Evolutionary conservation across 2,888 invertebrate genomes (phyloP).

Genomic region (Glyphotaelius pellucidus): DNA sequence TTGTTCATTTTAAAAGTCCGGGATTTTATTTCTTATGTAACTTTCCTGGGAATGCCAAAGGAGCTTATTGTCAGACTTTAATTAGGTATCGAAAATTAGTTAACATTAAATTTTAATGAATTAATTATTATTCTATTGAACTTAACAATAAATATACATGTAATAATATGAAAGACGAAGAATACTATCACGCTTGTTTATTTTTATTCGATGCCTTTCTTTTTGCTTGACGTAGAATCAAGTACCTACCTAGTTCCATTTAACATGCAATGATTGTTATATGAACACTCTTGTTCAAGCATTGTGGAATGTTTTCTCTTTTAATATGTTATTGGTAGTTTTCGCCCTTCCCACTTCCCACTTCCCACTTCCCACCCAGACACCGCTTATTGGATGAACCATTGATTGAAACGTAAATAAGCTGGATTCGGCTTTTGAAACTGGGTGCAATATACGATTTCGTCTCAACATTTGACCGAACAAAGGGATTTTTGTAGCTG

Average conservation of each 20-base stretch:
- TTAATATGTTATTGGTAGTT: neutral
- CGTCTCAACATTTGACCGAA: neutral
- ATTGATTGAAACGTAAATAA: neutral
- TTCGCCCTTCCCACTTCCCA: no score
- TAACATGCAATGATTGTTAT: neutral
- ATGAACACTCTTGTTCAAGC: no score
- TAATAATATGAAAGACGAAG: neutral
- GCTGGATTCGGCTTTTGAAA: neutral
- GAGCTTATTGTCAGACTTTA: neutral
- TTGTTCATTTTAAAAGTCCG: neutral
- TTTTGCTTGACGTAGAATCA: neutral
- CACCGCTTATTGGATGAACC: no score
- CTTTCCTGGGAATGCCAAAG: neutral
- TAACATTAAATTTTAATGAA: no score
- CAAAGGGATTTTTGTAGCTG: conserved; percentile 27
- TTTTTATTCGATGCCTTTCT: neutral
- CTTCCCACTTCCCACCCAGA: neutral
- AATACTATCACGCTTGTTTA: no score
- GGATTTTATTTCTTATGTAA: neutral
- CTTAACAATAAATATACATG: neutral
- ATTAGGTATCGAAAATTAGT: neutral
- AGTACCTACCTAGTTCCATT: neutral
- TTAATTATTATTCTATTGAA: neutral
- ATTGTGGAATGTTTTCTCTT: neutral
- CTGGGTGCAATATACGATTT: conserved; percentile 6